Conservation (phyloP, 30 jellyfish, hydroid and myxozoan genomes). For the Turritopsis dohrnii region DNA sequence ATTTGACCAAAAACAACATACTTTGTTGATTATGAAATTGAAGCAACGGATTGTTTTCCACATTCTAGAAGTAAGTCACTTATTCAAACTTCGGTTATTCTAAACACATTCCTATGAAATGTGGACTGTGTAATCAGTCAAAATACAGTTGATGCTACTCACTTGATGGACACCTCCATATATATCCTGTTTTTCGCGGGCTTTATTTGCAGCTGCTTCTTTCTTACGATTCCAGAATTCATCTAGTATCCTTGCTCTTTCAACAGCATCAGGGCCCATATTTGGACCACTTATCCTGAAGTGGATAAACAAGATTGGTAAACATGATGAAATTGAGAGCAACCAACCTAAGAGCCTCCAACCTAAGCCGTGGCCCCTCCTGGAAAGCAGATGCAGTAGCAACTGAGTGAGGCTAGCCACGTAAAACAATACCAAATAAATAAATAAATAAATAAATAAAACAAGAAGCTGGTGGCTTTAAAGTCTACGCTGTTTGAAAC, state of each 20-base stretch:
- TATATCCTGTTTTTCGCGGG: constrained; percentile 54
- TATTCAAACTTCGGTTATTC: no score
- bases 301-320: no score
- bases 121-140: not conserved
- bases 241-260: constrained; percentile 62
- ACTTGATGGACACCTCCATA: constrained; percentile 35
- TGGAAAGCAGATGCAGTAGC: no score
- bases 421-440: no score
- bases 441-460: no score
- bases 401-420: no score
- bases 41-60: constrained; percentile 15
- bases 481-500: no score
- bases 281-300: constrained; percentile 41
- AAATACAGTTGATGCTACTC: not conserved
- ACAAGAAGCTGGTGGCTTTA: no score
- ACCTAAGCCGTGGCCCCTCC: no score
- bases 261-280: constrained; percentile 45
- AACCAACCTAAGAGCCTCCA: no score
- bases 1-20: not conserved
- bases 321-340: no score
- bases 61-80: constrained; percentile 3
- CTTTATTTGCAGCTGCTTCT: constrained; percentile 82
- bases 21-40: constrained; percentile 26
- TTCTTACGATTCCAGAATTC: constrained; percentile 74
- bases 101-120: no score